Evolutionary conservation across 92 coral and sea anemone genomes (phyloP), one percentile per base, ranked within the genome.

Genomic region (Isaurus tuberculatus): DNA sequence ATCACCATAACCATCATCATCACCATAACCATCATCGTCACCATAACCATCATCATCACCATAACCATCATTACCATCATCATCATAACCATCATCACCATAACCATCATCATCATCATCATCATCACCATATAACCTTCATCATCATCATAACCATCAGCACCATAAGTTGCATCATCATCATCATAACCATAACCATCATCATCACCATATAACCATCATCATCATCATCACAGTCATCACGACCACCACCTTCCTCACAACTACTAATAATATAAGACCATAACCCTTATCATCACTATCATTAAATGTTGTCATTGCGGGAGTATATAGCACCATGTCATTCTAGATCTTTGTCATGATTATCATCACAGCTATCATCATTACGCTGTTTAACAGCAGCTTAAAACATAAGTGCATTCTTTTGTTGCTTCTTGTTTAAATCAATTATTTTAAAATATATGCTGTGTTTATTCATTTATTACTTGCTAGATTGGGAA

Each of bases 401-500:
- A 51, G 3, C 61, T 15, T 13, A 53, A 53, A 2, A 5, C n/a
- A n/a, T 53, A 13, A 16, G 11, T 40, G 46, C 7, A 7, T 40
- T 13, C 10, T 40, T 40, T 40, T 40, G 14, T 40, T 40, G 7
- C 46, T 40, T 1, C 11, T 40, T 40, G 11, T 40, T 40, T 40
- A 7, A 7, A 40, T 40, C 0, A 2, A 2, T 40, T 40, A 40
- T 0, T 40, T 13, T 40, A 7, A 40, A 7, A 7, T 6, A 2
- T 40, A 36, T 19, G 5, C 5, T 8, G 16, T 25, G 14, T 5
- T 36, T 37, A 17, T 23, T 14, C 44, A 23, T 14, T n/a, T 74
- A 31, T 74, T 53, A 8, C 42, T 74, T 5, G 5, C 27, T 53
- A 96, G 99, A 94, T 96, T 85, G 99, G 99, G 29, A 86, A 80